Base-by-base conservation (phyloP, 2,113 vertebrate genomes). In the Oceanites oceanicus region DNA sequence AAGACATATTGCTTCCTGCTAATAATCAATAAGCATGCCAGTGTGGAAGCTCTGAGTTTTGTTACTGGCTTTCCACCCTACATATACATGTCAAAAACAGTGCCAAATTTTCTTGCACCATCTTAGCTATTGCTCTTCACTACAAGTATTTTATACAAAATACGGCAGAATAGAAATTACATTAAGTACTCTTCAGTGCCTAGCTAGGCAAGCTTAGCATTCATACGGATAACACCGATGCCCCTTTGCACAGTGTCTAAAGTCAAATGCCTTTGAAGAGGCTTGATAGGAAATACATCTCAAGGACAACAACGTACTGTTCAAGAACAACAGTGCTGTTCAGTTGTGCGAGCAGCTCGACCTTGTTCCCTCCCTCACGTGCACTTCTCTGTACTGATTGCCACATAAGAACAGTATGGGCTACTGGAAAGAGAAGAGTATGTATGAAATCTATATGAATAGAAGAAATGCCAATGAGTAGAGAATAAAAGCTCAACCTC, bases 341-440 rank as follows among this genome's bases (percentile, higher is more conserved):
- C 59, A 36, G 52, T 21, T 58, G 22, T 19, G 52, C 1, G 2
- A 67, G 50, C 10, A 13, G 32, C 27, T 78, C 4, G 0, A 15
- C 18, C 21, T 63, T 36, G 17, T 15, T 30, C 63, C 6, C 25
- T 47, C 27, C 49, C 42, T 49, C 56, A 12, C 30, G 56, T 71
- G 18, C 0, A 4, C 25, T 71, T 63, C 62, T 56, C 63, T 62
- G 78, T n/a, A 55, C 49, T 6, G 14, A 42, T 15, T 56, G 36
- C 14, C 8, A 42, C 0, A 0, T 25, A 34, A 72, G 27, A 78
- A 50, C 32, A 78, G 44, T 34, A 38, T 2, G 0, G 15, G 27
- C 6, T 29, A 58, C 2, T 52, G 8, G 50, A 72, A 86, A 66
- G 17, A 77, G 15, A 50, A 85, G 7, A 40, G 22, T 16, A 20